Conservation (phyloP, 1,140 invertebrate genomes). For the Euwallacea fornicatus region DNA sequence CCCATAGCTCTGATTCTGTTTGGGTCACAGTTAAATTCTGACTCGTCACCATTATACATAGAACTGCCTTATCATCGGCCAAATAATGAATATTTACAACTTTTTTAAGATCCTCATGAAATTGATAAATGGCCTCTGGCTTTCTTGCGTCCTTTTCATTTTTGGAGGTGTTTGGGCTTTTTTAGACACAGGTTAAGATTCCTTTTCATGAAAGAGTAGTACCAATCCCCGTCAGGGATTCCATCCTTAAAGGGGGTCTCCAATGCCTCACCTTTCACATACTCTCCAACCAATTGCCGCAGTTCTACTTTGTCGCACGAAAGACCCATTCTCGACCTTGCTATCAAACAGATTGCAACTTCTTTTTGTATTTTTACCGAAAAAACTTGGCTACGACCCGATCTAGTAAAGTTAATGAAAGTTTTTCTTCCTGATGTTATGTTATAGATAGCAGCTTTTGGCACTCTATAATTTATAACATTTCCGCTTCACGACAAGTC, state of each 20-base stretch:
- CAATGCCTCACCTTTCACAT: conserved; percentile 16
- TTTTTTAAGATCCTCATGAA: no score
- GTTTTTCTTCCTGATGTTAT: no score
- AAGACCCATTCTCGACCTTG: conserved; percentile 22
- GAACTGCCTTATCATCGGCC: no score
- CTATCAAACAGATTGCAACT: not conserved
- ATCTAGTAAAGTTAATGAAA: no score
- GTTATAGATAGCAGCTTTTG: no score
- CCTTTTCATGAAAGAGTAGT: conserved; percentile 17
- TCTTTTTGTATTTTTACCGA: no score
- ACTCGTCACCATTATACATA: conserved; percentile 36
- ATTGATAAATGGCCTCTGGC: no score
- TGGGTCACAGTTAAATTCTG: conserved; percentile 27
- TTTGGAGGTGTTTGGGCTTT: conserved; percentile 38
- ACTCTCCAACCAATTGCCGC: conserved; percentile 20
- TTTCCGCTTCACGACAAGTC: no score
- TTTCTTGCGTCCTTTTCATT: conserved; percentile 31
- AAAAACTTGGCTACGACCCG: no score
- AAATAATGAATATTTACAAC: no score
- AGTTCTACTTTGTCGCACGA: conserved; percentile 29
- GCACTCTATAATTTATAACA: no score
- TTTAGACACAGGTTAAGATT: conserved; percentile 25
- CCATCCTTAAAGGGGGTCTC: conserved; percentile 32
- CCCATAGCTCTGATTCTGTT: conserved; percentile 33
- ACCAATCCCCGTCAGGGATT: conserved; percentile 35